phyloP scores from a whole-genome alignment of 2,888 invertebrate genomes.

The Andrena trimmerana region DNA sequence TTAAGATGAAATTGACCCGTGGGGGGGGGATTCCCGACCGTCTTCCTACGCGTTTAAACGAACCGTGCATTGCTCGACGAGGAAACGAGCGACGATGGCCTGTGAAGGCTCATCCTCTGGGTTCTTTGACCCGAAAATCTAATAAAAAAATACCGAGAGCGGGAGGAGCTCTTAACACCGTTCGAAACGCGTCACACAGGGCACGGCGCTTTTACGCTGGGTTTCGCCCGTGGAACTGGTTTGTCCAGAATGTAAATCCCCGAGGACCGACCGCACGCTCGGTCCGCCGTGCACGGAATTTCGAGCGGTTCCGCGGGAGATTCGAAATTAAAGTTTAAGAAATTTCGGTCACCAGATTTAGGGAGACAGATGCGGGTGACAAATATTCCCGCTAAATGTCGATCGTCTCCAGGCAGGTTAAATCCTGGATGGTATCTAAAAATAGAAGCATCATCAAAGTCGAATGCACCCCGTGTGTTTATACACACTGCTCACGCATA shows the following conservation, averaged over 20 bases:
- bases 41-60: slow-evolving; percentile 1
- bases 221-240: slow-evolving; percentile 49
- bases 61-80: not conserved
- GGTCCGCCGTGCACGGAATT: slow-evolving; percentile 25
- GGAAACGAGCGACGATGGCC: not conserved
- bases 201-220: slow-evolving; percentile 17
- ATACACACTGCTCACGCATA: slow-evolving; percentile 24
- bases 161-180: slow-evolving; percentile 48
- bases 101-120: not conserved
- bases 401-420: no score
- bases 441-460: not conserved
- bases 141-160: slow-evolving; percentile 35
- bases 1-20: slow-evolving; percentile 17
- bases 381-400: no score
- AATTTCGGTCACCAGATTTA: no score
- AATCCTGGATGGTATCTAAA: not conserved
- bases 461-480: slow-evolving; percentile 17
- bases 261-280: slow-evolving; percentile 33
- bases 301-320: not conserved
- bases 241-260: slow-evolving; percentile 52
- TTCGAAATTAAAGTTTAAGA: not conserved
- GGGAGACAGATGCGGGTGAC: no score
- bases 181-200: slow-evolving; percentile 23
- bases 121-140: slow-evolving; percentile 18
- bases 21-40: not conserved